These are phyloP conservation scores for Dicyrtomina minuta DNA, from an alignment of 2,888 invertebrate species.

Conservation along the genomic window DNA sequence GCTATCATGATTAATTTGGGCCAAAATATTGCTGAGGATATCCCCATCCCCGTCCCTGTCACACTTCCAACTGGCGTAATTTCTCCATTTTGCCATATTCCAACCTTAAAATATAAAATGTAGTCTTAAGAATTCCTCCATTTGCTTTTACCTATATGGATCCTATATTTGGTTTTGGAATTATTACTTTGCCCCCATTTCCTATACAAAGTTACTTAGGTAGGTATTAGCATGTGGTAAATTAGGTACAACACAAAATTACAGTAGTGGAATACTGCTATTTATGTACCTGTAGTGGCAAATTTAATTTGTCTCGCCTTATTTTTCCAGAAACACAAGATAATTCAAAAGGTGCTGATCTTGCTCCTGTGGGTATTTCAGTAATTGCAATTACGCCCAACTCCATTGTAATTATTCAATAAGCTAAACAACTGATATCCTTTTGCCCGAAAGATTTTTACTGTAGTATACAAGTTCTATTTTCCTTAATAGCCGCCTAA, in stretches of 20 bases:
- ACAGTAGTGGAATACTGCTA: no score
- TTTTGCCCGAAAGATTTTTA: no score
- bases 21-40: slow-evolving; percentile 44
- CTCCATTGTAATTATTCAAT: background rate
- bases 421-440: no score
- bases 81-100: slow-evolving; percentile 44
- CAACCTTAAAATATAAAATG: slow-evolving; percentile 38
- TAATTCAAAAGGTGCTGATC: slow-evolving; percentile 36
- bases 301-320: background rate
- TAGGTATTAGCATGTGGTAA: no score
- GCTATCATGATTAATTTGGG: slow-evolving; percentile 59
- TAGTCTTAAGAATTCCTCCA: no score
- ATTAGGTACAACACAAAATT: no score
- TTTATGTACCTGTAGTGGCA: slow-evolving; percentile 18
- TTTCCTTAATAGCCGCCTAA: no score
- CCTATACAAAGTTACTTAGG: no score
- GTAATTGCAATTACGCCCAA: slow-evolving; percentile 40
- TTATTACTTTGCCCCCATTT: no score
- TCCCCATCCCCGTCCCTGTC: background rate
- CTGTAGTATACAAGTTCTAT: no score
- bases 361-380: slow-evolving; percentile 46
- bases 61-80: slow-evolving; percentile 32
- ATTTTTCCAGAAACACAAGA: background rate
- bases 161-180: no score
- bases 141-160: no score